Percentiles rank a stretch among this genome's conserved stretches.
phyloP scores from a whole-genome alignment of 2,113 vertebrate genomes.

The Heliornis fulica region DNA sequence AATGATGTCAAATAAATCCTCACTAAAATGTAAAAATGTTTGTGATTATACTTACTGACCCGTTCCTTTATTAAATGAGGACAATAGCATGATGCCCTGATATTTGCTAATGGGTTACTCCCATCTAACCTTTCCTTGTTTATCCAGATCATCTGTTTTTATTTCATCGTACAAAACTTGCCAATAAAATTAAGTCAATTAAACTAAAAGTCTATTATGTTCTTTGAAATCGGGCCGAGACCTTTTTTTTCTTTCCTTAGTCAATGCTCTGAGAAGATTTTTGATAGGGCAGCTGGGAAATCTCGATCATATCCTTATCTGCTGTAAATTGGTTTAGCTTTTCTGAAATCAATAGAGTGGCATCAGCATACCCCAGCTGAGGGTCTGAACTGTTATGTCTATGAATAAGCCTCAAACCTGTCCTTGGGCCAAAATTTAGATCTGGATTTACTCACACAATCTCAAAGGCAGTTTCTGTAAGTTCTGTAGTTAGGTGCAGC shows the following conservation, averaged over 20 bases:
- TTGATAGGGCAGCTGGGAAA: constrained; percentile 53
- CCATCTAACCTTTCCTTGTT: constrained; percentile 50
- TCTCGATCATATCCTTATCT: constrained; percentile 35
- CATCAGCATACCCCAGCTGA: neutral
- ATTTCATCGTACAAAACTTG: constrained; percentile 50
- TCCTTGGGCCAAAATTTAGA: neutral
- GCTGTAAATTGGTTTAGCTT: constrained; percentile 33
- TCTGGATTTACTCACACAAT: neutral
- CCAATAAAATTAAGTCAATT: constrained; percentile 64
- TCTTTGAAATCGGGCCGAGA: constrained; percentile 34
- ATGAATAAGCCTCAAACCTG: neutral
- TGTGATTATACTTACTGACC: constrained; percentile 41
- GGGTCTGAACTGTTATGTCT: neutral
- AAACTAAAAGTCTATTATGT: constrained; percentile 61
- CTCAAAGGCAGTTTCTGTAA: neutral
- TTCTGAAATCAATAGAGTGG: constrained; percentile 14
- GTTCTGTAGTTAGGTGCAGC: neutral
- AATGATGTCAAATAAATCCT: constrained; percentile 57
- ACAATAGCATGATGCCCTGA: constrained; percentile 42
- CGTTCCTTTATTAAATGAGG: constrained; percentile 50
- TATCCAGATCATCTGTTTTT: constrained; percentile 56
- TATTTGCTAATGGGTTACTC: constrained; percentile 59
- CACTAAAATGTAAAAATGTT: constrained; percentile 57
- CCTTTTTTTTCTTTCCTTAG: constrained; percentile 29
- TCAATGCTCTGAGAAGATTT: constrained; percentile 13